Evolutionary conservation across 2,888 invertebrate genomes (phyloP).

Genomic region (Hetaerina titia): DNA sequence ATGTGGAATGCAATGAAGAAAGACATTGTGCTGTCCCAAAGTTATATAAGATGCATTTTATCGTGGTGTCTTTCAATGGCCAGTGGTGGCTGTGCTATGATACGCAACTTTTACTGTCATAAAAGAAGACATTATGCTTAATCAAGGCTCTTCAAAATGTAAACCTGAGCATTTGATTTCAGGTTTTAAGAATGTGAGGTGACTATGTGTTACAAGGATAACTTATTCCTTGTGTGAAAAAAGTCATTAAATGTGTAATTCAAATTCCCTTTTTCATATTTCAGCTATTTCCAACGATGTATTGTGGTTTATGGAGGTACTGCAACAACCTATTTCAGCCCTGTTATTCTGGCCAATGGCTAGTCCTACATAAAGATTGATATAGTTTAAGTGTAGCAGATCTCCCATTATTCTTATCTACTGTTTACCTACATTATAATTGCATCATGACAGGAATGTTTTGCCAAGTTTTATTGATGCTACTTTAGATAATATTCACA

Average conservation of each 20-base stretch:
- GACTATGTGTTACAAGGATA: conserved; percentile 1
- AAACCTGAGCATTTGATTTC: not conserved
- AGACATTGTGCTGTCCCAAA: not conserved
- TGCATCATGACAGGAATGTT: conserved; percentile 26
- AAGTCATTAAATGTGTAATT: conserved; percentile 34
- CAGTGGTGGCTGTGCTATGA: conserved; percentile 27
- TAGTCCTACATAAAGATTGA: not conserved
- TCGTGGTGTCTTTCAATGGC: conserved; percentile 30
- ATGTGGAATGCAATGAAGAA: not conserved
- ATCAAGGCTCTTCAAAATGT: conserved; percentile 26
- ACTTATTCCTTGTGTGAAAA: not conserved
- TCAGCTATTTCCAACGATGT: conserved; percentile 32
- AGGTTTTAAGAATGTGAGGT: not conserved
- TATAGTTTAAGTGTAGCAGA: conserved; percentile 25
- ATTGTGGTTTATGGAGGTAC: conserved; percentile 16
- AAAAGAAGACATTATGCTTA: conserved; percentile 1
- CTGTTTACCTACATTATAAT: conserved; percentile 7
- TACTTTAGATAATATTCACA: conserved; percentile 22
- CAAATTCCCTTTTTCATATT: conserved; percentile 22
- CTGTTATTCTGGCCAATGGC: not conserved
- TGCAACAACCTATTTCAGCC: conserved; percentile 7
- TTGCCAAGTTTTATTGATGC: conserved; percentile 23
- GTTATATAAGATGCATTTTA: conserved; percentile 20
- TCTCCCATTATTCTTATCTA: conserved; percentile 27
- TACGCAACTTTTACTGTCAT: conserved; percentile 29